These are phyloP conservation scores for Heliconius charithonia DNA, from an alignment of 2,888 invertebrate species.

Conservation along the genomic window DNA sequence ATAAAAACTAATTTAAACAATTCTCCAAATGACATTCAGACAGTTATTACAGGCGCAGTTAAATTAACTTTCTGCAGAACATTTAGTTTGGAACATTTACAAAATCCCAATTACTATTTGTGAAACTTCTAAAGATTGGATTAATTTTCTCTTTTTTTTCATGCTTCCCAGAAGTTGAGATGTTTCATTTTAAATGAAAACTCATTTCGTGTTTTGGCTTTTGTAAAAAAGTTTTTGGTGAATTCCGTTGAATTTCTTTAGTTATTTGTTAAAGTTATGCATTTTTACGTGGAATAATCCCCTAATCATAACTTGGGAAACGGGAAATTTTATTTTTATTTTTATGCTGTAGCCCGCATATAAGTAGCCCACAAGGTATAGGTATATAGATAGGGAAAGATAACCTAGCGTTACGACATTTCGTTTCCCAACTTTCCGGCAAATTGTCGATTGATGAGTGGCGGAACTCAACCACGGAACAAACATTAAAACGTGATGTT, in stretches of 20 bases:
- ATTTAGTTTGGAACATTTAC: conserved; percentile 14
- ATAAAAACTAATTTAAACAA: conserved; percentile 15
- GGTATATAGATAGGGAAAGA: not conserved
- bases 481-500: too few relatives aligned
- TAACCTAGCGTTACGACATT: not conserved
- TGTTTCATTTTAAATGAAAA: conserved; percentile 18
- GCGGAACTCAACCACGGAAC: too few relatives aligned
- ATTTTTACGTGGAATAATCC: not conserved
- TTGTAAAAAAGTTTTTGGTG: not conserved
- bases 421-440: not conserved
- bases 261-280: conserved; percentile 3
- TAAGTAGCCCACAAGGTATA: too few relatives aligned
- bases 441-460: not conserved
- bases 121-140: conserved; percentile 34
- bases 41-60: conserved; percentile 15
- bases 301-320: conserved; percentile 8
- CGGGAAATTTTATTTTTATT: not conserved
- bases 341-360: not conserved
- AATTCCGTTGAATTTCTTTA: not conserved
- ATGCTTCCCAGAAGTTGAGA: conserved; percentile 33
- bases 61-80: conserved; percentile 31
- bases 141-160: conserved; percentile 44
- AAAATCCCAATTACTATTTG: conserved; percentile 29
- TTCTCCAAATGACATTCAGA: conserved; percentile 10
- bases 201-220: not conserved